Base-by-base conservation (phyloP, 2,797 vertebrate species). In the Cynodonichthys magdalenae region DNA sequence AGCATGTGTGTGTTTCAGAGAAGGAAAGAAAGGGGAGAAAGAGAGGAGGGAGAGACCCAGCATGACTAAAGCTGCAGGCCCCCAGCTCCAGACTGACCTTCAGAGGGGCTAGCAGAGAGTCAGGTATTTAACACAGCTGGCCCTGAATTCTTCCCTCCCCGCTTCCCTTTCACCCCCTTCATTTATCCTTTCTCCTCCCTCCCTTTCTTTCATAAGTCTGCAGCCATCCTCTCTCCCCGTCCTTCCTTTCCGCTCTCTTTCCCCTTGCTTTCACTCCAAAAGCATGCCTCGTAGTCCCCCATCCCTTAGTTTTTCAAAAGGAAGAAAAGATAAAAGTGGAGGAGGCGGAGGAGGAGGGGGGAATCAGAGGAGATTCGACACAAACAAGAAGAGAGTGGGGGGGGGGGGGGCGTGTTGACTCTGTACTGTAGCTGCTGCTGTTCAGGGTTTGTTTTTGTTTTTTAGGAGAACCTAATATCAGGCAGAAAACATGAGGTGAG, bases 51-150 rank as follows among this genome's bases (percentile, higher is more conserved):
- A 78, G 71, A 82, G 77, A 81, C 68, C 74, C 86, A 87, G 89
- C 81, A 85, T 86, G 90, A 89, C 90, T 92, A 86, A 88, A 92
- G 89, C 87, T 82, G 77, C 74, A 90, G 91, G 89, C 92, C 87
- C 80, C 85, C 83, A 80, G 77, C 85, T 90, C 85, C 76, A 73
- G 80, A 81, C 87, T 90, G 87, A 91, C 87, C 92, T 87, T 88
- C 92, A 80, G 84, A 90, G 79, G 80, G 67, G 64, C 46, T 85
- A 52, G 84, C 89, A 86, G 79, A 92, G 92, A 91, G 90, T 93
- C 93, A 94, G 88, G 94, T 95, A 95, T 94, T 93, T 94, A 91
- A 86, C 93, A 90, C 92, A 92, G 88, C 91, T 85, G 54, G 92
- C 89, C 89, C 87, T 76, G 77, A 90, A 91, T 93, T 93, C 91